phyloP scores from a whole-genome alignment of 2,113 vertebrate genomes.

The Plecotus auritus region DNA sequence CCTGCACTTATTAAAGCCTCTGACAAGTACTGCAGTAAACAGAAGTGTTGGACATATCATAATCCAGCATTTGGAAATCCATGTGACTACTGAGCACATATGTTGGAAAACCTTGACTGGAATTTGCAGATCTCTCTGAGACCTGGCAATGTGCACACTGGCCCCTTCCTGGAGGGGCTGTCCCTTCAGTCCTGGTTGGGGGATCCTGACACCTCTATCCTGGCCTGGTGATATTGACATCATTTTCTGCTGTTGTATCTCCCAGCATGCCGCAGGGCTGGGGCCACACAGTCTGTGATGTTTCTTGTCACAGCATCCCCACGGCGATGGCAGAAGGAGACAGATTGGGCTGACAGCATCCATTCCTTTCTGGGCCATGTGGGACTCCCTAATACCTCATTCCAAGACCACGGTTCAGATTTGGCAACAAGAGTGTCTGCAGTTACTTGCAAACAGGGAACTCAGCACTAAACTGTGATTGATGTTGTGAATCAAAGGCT shows the following conservation, averaged over 20 bases:
- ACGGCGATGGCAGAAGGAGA: background rate
- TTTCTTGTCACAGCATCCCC: background rate
- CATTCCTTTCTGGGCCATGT: background rate
- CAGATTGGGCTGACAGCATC: background rate
- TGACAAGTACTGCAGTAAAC: background rate
- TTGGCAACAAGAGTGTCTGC: background rate
- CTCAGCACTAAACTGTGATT: slow-evolving; percentile 22
- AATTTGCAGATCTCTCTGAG: background rate
- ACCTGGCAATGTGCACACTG: background rate
- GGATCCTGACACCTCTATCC: background rate
- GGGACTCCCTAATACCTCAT: background rate
- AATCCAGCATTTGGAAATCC: background rate
- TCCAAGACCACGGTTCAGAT: background rate
- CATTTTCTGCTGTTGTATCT: background rate
- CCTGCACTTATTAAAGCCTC: background rate
- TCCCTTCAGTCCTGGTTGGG: background rate
- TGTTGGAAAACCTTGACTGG: background rate
- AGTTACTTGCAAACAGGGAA: background rate
- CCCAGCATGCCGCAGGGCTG: background rate
- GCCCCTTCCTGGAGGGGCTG: background rate
- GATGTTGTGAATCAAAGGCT: slow-evolving; percentile 36
- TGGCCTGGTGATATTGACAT: background rate
- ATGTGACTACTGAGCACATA: background rate
- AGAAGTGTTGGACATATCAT: background rate
- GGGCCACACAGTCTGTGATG: accelerated